These are phyloP conservation scores for Nipponia nippon DNA, from an alignment of 2,113 vertebrate species.

Conservation along the genomic window DNA sequence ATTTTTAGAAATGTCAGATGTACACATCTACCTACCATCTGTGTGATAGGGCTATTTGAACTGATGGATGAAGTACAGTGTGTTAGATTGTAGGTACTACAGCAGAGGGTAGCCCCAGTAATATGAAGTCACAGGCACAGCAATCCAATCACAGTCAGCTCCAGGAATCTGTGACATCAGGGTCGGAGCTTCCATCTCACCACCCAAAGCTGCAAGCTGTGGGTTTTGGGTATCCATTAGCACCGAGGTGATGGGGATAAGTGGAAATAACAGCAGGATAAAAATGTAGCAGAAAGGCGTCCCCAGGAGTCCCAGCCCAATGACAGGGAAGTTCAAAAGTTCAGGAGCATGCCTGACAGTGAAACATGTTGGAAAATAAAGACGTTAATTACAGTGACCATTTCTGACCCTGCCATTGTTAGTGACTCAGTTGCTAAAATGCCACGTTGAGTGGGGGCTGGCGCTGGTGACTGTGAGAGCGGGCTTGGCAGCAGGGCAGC, in stretches of 20 bases:
- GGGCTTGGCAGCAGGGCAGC: not conserved
- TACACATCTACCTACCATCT: not conserved
- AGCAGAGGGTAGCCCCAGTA: not conserved
- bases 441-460: not conserved
- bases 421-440: not conserved
- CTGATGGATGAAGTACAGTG: not conserved
- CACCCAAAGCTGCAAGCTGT: not conserved
- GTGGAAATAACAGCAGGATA: not conserved
- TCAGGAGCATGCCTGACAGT: not conserved
- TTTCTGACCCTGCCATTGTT: not conserved
- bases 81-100: not conserved
- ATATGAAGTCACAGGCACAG: not conserved
- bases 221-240: not conserved
- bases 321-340: not conserved
- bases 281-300: not conserved
- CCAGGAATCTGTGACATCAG: not conserved
- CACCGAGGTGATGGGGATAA: not conserved
- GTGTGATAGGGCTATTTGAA: not conserved
- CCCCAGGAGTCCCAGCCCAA: not conserved
- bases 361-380: not conserved
- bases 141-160: not conserved
- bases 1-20: not conserved
- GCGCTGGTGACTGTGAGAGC: not conserved
- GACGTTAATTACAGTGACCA: not conserved
- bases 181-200: not conserved